Percentiles rank a stretch among this genome's conserved stretches.
These are phyloP conservation scores for Saccostrea glomerata DNA, from an alignment of 1,140 invertebrate species.

Conservation along the genomic window DNA sequence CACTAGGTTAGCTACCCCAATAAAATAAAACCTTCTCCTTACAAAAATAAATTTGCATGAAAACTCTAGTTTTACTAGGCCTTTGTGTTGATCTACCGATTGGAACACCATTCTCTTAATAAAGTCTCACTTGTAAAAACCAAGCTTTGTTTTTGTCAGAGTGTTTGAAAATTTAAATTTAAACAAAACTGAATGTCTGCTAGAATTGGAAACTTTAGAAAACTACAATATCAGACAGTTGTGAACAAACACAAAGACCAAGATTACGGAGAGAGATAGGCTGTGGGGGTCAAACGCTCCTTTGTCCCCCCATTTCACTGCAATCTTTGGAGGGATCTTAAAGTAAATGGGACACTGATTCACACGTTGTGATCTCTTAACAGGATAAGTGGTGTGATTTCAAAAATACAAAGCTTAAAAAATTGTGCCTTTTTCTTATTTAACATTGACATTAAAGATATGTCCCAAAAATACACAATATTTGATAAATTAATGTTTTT, in stretches of 20 bases:
- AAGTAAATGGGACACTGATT: constrained; percentile 17
- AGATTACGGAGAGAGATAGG: not conserved
- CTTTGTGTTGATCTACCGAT: not conserved
- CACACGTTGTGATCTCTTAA: constrained; percentile 28
- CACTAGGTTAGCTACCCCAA: not conserved
- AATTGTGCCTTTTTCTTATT: not conserved
- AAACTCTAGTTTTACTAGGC: not conserved
- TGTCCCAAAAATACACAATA: too few species aligned
- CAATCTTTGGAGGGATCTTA: constrained; percentile 10
- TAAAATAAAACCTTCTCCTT: not conserved
- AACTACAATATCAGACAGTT: constrained; percentile 11
- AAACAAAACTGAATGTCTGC: not conserved
- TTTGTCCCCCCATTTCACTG: constrained; percentile 18
- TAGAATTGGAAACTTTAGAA: constrained; percentile 1
- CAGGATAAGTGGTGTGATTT: not conserved
- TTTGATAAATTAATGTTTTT: too few species aligned
- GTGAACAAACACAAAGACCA: constrained; percentile 21
- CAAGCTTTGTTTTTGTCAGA: not conserved
- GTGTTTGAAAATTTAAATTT: not conserved
- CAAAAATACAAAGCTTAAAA: not conserved
- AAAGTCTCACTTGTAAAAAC: not conserved
- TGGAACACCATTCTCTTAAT: not conserved
- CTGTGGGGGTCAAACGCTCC: constrained; percentile 1
- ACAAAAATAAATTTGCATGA: not conserved
- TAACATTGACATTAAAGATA: too few species aligned